Evolutionary conservation across 2,888 invertebrate species (phyloP).

Genomic region (Bellardia bayeri): DNA sequence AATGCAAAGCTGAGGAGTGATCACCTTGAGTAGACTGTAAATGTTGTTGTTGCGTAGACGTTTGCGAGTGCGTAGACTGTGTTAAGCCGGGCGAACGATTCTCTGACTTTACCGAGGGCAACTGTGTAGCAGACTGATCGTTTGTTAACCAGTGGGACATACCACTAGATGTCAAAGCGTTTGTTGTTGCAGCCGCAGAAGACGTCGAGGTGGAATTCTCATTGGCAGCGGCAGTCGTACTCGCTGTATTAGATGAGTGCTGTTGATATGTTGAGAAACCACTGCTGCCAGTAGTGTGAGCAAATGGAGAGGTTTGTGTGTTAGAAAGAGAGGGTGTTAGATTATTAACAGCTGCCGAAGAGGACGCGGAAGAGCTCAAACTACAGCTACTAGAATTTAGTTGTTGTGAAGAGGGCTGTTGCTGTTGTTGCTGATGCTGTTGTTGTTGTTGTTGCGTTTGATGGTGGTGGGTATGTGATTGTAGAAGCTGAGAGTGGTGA

Average conservation of each 20-base stretch:
- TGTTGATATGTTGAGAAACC: conserved; percentile 81
- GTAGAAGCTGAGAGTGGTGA: conserved; percentile 63
- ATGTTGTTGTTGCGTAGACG: conserved; percentile 44
- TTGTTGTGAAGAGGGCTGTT: conserved; percentile 74
- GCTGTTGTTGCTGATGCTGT: conserved; percentile 70
- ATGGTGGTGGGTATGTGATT: conserved; percentile 60
- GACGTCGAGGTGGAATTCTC: conserved; percentile 66
- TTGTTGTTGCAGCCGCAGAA: conserved; percentile 75
- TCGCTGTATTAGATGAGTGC: conserved; percentile 59
- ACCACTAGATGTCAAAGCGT: conserved; percentile 75
- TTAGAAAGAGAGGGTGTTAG: conserved; percentile 77
- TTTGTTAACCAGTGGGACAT: conserved; percentile 83
- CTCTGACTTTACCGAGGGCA: conserved; percentile 88
- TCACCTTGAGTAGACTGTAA: conserved; percentile 71
- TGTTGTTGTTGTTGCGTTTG: conserved; percentile 70
- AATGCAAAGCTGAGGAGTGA: conserved; percentile 36
- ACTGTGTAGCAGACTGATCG: conserved; percentile 81
- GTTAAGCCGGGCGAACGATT: conserved; percentile 89
- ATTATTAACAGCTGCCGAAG: conserved; percentile 74
- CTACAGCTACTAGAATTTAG: conserved; percentile 76
- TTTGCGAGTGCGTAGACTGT: conserved; percentile 83
- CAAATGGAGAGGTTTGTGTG: conserved; percentile 77
- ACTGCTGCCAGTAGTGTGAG: conserved; percentile 79
- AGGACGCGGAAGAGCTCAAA: conserved; percentile 56
- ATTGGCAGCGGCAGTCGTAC: conserved; percentile 39